A percentile compares a stretch with the other conserved stretches of the same genome.
These are phyloP conservation scores for Coenonympha glycerion DNA, from an alignment of 2,888 invertebrate species.

Conservation along the genomic window DNA sequence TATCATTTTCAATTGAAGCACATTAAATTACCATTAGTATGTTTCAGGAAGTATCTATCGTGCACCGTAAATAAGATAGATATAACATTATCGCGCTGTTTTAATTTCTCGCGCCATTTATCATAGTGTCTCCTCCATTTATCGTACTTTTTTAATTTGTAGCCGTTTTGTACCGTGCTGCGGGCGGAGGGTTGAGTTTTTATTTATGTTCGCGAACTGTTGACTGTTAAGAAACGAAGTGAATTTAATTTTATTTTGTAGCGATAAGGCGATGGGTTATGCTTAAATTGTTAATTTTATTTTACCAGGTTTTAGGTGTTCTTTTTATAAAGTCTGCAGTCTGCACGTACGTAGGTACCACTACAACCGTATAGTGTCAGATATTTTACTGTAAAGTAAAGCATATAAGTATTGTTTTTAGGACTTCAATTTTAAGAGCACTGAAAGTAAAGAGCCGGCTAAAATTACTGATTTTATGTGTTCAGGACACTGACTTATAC, in stretches of 20 bases:
- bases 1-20: conserved; percentile 6
- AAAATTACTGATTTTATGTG: too few relatives aligned
- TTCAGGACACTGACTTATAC: too few relatives aligned
- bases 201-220: conserved; percentile 27
- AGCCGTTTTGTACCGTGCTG: conserved; percentile 45
- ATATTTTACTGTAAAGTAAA: too few relatives aligned
- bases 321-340: too few relatives aligned
- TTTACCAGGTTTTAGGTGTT: too few relatives aligned
- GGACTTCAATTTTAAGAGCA: too few relatives aligned
- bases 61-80: conserved; percentile 67
- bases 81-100: conserved; percentile 66
- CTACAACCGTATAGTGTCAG: too few relatives aligned
- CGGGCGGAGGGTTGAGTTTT: conserved; percentile 49
- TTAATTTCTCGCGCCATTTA: conserved; percentile 69
- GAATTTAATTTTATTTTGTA: background rate
- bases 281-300: too few relatives aligned
- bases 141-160: conserved; percentile 54
- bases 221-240: conserved; percentile 5
- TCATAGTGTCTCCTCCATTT: conserved; percentile 57
- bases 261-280: too few relatives aligned
- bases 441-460: too few relatives aligned
- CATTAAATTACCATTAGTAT: conserved; percentile 22
- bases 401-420: too few relatives aligned
- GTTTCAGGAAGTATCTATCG: conserved; percentile 28
- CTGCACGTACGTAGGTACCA: too few relatives aligned